Conservation (phyloP, 2,888 invertebrate genomes). For the Kuschelorhynchus macadamiae region DNA sequence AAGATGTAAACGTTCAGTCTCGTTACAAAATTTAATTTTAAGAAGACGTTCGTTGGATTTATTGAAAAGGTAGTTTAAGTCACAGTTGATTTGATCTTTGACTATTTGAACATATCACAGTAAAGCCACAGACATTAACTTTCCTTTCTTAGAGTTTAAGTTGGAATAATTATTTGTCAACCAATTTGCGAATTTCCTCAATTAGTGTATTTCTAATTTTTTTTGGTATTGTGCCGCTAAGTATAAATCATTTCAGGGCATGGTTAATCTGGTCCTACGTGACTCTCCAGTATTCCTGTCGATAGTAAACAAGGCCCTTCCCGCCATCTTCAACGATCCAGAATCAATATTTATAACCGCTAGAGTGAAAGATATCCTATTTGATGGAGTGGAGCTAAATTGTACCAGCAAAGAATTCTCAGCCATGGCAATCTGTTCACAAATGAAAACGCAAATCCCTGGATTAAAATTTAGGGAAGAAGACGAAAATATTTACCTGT, state of each 20-base stretch:
- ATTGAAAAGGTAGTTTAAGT: no score
- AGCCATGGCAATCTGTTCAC: constrained; percentile 80
- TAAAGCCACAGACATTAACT: no score
- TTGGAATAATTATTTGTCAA: no score
- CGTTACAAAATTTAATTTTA: no score
- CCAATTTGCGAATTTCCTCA: no score
- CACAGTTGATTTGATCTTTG: no score
- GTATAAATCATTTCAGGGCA: constrained; percentile 65
- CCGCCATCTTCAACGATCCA: constrained; percentile 78
- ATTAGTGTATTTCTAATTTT: no score
- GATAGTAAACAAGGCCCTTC: constrained; percentile 78
- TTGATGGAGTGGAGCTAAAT: constrained; percentile 80
- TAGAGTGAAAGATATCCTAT: constrained; percentile 80
- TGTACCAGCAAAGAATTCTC: constrained; percentile 83
- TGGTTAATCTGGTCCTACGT: constrained; percentile 72
- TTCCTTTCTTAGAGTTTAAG: no score
- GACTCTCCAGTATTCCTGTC: constrained; percentile 79
- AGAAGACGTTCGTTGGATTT: no score
- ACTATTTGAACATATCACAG: no score
- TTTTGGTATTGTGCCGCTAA: not conserved
- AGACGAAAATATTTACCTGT: constrained; percentile 77
- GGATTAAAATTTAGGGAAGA: constrained; percentile 70
- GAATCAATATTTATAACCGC: constrained; percentile 74
- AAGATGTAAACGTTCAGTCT: no score
- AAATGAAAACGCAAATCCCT: constrained; percentile 76